Evolutionary conservation across 2,113 vertebrate species (phyloP).

Genomic region (Podiceps cristatus): DNA sequence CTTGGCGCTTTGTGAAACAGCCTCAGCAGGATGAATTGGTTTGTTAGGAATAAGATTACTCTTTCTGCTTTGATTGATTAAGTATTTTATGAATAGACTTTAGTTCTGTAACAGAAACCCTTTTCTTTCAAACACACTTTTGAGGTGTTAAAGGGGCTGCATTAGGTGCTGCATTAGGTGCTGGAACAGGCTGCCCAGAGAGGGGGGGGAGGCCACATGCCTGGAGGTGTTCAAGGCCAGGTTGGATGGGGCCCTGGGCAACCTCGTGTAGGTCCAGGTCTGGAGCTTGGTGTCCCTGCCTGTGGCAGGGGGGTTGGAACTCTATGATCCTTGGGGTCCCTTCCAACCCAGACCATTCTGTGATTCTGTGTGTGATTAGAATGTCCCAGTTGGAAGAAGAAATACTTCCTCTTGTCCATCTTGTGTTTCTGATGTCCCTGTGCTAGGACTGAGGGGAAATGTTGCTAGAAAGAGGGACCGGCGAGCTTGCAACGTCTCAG

Average conservation of each 20-base stretch:
- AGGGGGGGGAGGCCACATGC: too few relatives aligned
- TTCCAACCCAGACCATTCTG: too few relatives aligned
- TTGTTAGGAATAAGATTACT: background rate
- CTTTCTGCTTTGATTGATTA: background rate
- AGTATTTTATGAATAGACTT: background rate
- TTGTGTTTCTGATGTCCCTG: background rate
- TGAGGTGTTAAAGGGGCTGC: background rate
- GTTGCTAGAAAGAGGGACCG: background rate
- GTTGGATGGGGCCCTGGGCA: too few relatives aligned
- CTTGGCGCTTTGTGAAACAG: background rate
- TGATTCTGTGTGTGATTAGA: too few relatives aligned
- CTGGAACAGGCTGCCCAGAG: too few relatives aligned
- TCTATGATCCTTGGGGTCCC: too few relatives aligned
- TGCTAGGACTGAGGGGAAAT: background rate
- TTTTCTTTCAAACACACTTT: background rate
- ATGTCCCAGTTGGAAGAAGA: background rate
- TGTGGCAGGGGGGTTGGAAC: too few relatives aligned
- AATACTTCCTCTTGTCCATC: background rate
- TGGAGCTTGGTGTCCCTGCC: too few relatives aligned
- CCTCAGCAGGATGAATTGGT: background rate
- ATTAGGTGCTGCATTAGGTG: too few relatives aligned
- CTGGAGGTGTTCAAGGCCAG: too few relatives aligned
- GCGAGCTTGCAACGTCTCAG: background rate
- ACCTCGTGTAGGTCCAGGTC: too few relatives aligned
- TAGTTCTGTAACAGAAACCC: background rate